Evolutionary conservation across 2,113 vertebrate genomes (phyloP).

Genomic region (Willisornis vidua): DNA sequence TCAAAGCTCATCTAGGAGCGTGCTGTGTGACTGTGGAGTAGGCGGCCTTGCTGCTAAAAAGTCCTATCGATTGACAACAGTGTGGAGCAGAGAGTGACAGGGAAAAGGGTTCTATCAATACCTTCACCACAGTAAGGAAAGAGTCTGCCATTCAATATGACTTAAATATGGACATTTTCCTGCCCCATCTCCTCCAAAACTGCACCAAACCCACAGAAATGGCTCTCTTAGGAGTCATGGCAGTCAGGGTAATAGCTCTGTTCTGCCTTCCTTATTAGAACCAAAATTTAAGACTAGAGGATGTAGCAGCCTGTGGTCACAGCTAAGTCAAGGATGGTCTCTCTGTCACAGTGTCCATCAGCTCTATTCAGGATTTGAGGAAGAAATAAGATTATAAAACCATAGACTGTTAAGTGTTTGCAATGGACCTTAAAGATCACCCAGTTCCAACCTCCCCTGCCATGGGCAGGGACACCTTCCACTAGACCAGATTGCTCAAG

Average conservation of each 20-base stretch:
- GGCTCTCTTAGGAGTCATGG: neutral
- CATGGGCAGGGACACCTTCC: neutral
- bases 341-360: neutral
- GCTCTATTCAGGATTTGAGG: neutral
- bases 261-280: neutral
- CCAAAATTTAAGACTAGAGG: neutral
- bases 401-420: neutral
- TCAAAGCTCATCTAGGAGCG: conserved; percentile 56
- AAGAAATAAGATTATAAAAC: neutral
- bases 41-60: conserved; percentile 20
- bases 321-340: neutral
- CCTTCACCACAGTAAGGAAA: neutral
- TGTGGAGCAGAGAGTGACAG: neutral
- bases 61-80: neutral
- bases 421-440: neutral
- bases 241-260: neutral
- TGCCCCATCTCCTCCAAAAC: neutral
- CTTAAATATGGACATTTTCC: neutral
- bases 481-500: neutral
- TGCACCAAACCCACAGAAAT: neutral
- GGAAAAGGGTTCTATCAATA: neutral
- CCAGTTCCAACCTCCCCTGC: accelerated
- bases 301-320: neutral
- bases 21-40: conserved; percentile 20
- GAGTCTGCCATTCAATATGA: neutral